Evolutionary conservation across 1,140 invertebrate genomes (phyloP).

Genomic region (Bombyx mandarina): DNA sequence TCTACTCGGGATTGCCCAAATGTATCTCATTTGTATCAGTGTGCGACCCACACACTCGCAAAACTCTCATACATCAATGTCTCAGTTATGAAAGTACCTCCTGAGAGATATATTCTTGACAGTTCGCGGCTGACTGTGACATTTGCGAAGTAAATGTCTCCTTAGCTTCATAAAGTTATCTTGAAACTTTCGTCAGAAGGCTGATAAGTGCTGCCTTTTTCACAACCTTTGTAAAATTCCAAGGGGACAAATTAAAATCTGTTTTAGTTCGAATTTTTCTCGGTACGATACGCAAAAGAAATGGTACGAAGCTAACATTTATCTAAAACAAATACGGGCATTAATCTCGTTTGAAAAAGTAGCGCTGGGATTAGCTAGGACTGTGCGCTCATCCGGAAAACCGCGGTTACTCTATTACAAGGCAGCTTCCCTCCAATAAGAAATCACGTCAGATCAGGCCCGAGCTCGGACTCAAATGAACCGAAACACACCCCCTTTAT

Average conservation of each 20-base stretch:
- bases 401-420: constrained; percentile 30
- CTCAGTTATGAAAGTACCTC: constrained; percentile 51
- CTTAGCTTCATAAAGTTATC: constrained; percentile 3
- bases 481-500: constrained; percentile 61
- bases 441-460: constrained; percentile 52
- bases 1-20: constrained; percentile 38
- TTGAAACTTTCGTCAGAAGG: no score
- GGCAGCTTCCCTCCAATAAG: constrained; percentile 39
- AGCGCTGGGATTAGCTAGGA: constrained; percentile 19
- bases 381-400: constrained; percentile 14
- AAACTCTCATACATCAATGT: constrained; percentile 49
- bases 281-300: no score
- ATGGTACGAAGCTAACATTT: background rate
- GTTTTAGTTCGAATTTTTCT: no score
- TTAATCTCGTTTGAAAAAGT: constrained; percentile 26
- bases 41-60: background rate
- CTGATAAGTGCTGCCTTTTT: no score
- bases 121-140: constrained; percentile 19
- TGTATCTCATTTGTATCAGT: constrained; percentile 19
- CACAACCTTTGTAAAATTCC: no score
- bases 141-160: constrained; percentile 10
- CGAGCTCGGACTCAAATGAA: constrained; percentile 50
- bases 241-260: no score
- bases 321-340: constrained; percentile 11
- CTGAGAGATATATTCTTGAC: constrained; percentile 24